Base-by-base conservation (phyloP, 2,113 vertebrate genomes). In the Cavia aperea region DNA sequence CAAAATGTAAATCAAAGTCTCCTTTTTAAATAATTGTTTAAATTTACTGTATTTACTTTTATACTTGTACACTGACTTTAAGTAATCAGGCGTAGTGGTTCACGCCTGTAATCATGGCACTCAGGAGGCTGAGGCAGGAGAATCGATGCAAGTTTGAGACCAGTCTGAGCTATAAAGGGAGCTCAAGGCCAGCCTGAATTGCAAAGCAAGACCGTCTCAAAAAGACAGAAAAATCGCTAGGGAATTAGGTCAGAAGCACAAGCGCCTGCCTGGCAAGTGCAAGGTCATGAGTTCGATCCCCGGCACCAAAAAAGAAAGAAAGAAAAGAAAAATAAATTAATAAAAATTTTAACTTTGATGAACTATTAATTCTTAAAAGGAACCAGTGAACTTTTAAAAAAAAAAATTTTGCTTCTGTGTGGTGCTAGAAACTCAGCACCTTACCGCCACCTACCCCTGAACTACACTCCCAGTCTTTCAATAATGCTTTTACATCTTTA, bases 331-430 rank as follows among this genome's bases (percentile, higher is more conserved):
- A 6, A 51, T 51, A 51, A 56, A 56, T 56, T 56, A 26, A 18
- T 88, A 88, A 68, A 85, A 95, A 91, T 51, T 51, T 51, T 51
- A 51, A 12, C 36, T 90, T 65, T 81, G 72, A 90, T 51, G 89
- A 81, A 62, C 33, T 88, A 73, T 2, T 88, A 86, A 82, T 81
- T 91, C 36, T 93, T 90, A 95, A 95, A 93, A 91, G 14, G 6
- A 93, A 92, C 39, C 79, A 31, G 43, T 89, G 5, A 89, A 87
- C 14, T 56, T 58, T 58, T 58, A 46, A 49, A 4, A 73, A 23
- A 11, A 73, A 63, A 63, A 3, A 26, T 21, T 39, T 73, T 73
- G 11, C 4, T 73, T 73, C 24, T 43, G 21, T 73, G 70, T 73
- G n/a, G 19, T 73, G 68, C 70, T 73, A 10, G n/a, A 16, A 9